Conservation (phyloP, 2,888 invertebrate genomes). For the Thymelicus acteon region DNA sequence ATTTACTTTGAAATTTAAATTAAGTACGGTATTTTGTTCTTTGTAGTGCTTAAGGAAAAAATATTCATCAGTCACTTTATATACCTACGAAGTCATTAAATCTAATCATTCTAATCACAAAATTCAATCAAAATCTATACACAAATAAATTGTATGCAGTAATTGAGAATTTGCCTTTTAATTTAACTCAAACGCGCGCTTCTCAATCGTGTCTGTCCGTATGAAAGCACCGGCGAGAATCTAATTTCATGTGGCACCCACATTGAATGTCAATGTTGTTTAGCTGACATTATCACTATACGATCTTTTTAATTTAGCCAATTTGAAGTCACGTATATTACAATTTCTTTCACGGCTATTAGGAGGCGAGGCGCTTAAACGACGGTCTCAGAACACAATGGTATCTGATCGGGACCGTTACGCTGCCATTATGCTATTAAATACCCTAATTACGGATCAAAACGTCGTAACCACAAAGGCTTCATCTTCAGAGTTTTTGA, state of each 20-base stretch:
- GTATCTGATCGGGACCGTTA: slow-evolving; percentile 75
- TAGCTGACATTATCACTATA: slow-evolving; percentile 45
- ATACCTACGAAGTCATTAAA: background rate
- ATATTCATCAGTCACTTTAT: background rate
- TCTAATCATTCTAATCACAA: background rate
- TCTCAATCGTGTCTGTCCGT: slow-evolving; percentile 44
- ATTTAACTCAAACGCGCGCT: slow-evolving; percentile 17
- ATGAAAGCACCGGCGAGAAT: slow-evolving; percentile 49
- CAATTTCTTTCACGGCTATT: slow-evolving; percentile 60
- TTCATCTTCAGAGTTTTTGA: slow-evolving; percentile 70
- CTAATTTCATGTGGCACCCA: slow-evolving; percentile 14
- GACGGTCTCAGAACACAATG: slow-evolving; percentile 65
- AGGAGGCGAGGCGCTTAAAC: slow-evolving; percentile 57
- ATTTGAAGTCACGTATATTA: slow-evolving; percentile 58
- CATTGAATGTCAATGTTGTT: slow-evolving; percentile 22
- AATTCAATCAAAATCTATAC: background rate
- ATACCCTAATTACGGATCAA: slow-evolving; percentile 79
- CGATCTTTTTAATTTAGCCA: slow-evolving; percentile 51
- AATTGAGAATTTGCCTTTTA: slow-evolving; percentile 2
- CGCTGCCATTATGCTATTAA: slow-evolving; percentile 73
- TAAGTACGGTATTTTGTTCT: no score
- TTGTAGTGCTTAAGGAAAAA: no score
- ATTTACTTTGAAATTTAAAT: no score
- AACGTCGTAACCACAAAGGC: slow-evolving; percentile 77
- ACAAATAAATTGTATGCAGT: background rate